These are phyloP conservation scores for Parauchenoglanis punctatus DNA, from an alignment of 2,797 vertebrate species.

Conservation along the genomic window DNA sequence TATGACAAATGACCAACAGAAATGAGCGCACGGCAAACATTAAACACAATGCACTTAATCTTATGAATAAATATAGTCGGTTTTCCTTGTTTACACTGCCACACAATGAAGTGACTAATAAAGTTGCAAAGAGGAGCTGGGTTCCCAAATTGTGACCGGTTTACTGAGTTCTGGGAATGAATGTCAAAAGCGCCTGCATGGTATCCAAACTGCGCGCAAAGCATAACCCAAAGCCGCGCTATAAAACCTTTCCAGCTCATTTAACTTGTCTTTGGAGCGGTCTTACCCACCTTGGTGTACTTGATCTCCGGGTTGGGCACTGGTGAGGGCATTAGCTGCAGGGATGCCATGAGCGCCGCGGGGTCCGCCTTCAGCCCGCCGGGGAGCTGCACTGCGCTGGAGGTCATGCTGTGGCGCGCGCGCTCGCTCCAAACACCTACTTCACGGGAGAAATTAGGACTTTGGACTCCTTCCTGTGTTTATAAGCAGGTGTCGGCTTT, in stretches of 20 bases:
- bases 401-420: constrained; percentile 83
- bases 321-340: constrained; percentile 94
- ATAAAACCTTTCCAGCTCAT: neutral
- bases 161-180: neutral
- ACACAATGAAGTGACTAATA: neutral
- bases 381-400: constrained; percentile 92
- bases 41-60: neutral
- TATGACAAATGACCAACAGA: neutral
- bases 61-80: neutral
- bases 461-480: constrained; percentile 83
- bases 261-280: neutral
- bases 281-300: constrained; percentile 88
- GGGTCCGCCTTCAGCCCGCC: constrained; percentile 93
- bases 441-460: constrained; percentile 61
- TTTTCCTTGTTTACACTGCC: neutral
- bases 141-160: neutral
- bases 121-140: neutral
- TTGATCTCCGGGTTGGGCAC: constrained; percentile 94
- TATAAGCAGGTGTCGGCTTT: constrained; percentile 97
- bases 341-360: constrained; percentile 93
- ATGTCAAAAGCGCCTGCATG: neutral
- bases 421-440: neutral
- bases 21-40: neutral
- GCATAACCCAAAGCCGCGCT: neutral
- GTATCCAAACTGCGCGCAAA: neutral